Evolutionary conservation across 1,140 invertebrate species (phyloP).

Genomic region (Octopus bimaculoides): DNA sequence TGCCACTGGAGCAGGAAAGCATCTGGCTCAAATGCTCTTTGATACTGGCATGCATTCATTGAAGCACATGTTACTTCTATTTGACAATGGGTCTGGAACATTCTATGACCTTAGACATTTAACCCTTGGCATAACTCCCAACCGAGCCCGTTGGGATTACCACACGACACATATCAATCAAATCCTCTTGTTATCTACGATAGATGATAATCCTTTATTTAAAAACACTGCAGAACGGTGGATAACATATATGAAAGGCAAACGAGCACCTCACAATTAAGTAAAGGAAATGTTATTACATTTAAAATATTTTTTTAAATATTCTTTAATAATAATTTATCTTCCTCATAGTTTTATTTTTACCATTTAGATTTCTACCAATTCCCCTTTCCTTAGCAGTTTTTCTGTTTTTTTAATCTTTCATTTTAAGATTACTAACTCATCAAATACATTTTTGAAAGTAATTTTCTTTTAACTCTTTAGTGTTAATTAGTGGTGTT

Average conservation of each 20-base stretch:
- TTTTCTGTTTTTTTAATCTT: neutral
- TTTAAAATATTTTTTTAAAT: neutral
- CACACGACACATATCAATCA: slow-evolving; percentile 98
- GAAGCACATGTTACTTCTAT: slow-evolving; percentile 85
- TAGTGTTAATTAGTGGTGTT: too few relatives aligned
- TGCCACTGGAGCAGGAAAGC: slow-evolving; percentile 29
- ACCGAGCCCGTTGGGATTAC: slow-evolving; percentile 89
- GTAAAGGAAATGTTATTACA: neutral
- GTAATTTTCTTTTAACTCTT: neutral
- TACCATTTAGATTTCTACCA: neutral
- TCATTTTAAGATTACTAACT: neutral
- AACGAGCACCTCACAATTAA: slow-evolving; percentile 52
- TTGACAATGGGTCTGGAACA: slow-evolving; percentile 94
- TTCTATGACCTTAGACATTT: slow-evolving; percentile 95
- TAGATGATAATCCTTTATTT: slow-evolving; percentile 78
- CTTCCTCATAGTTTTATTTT: neutral
- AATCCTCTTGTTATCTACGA: slow-evolving; percentile 81
- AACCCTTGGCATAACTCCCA: slow-evolving; percentile 80
- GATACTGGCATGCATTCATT: slow-evolving; percentile 84
- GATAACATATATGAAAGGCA: slow-evolving; percentile 92
- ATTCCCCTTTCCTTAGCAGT: neutral
- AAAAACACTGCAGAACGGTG: slow-evolving; percentile 84
- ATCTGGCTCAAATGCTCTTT: slow-evolving; percentile 65
- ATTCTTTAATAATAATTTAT: too few relatives aligned
- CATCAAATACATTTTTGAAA: neutral